Base-by-base conservation (phyloP, 2,797 vertebrate genomes). In the Oophaga sylvatica region DNA sequence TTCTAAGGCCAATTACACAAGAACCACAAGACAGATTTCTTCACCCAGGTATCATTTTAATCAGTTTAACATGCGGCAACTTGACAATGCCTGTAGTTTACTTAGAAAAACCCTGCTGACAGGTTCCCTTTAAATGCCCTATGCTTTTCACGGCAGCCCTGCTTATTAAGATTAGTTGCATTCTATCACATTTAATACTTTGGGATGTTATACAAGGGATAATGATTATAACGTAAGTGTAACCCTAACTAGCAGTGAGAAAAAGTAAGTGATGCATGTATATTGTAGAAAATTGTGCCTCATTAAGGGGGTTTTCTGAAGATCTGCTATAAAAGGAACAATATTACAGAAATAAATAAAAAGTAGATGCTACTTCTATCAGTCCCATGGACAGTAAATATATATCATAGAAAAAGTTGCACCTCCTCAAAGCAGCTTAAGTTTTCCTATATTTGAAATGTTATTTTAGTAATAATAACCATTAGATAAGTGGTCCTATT, bases 301-400 rank as follows among this genome's bases (percentile, higher is more conserved):
- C 31, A 19, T 3, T 45, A 45, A 41, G 11, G 70, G 35, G 12
- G 57, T 59, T 59, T 59, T 59, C 12, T 59, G 57, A 17, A 65
- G 19, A 16, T 20, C 1, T 20, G 16, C 70, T 20, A 19, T 16
- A 67, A 26, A 41, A 41, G 16, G 31, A 73, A 73, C 12, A 59
- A 12, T 45, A 75, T 53, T 56, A n/a, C 26, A 56, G 48, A 56
- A 56, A 77, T n/a, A 13, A 53, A 56, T 12, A 26, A 20, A 56
- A 53, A 48, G 41, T 56, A 4, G n/a, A 22, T 20, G 9, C 10
- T 77, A 2, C 73, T 48, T 53, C 22, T 53, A 56, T 77, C 75
- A 77, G 75, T 77, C 56, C 75, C 75, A 77, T 77, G 75, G 75
- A 77, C 75, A 77, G 75, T 77, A 77, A 73, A 77, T 77, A 48